Conservation (phyloP, 2,113 vertebrate species). For the Labeo catla region DNA sequence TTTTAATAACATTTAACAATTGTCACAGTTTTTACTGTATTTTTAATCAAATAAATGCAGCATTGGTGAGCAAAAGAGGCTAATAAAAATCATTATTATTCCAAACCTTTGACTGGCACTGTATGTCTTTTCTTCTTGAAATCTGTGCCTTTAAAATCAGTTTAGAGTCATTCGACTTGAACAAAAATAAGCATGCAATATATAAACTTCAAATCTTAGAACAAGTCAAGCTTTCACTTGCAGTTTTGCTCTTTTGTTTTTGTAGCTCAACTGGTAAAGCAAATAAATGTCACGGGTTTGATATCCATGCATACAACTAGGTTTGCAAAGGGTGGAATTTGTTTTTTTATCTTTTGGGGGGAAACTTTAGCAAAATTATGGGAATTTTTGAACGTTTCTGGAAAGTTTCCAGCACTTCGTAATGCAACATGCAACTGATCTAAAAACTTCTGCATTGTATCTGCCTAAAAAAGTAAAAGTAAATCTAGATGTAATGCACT, state of each 20-base stretch:
- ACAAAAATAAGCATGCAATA: neutral
- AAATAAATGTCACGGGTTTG: neutral
- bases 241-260: neutral
- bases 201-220: neutral
- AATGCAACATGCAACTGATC: neutral
- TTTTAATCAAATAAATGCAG: no score
- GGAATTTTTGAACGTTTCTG: neutral
- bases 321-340: no score
- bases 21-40: no score
- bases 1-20: no score
- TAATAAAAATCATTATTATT: no score
- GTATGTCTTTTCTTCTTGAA: neutral
- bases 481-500: slow-evolving; percentile 49
- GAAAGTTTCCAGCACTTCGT: neutral
- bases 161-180: neutral
- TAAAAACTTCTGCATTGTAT: neutral
- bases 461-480: neutral
- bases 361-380: no score
- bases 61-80: no score
- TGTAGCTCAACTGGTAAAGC: neutral
- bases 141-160: neutral
- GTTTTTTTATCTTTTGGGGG: no score
- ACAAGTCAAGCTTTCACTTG: neutral
- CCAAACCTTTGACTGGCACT: neutral
- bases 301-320: neutral